These are phyloP conservation scores for Lamprologus tigripictilis DNA, from an alignment of 2,113 vertebrate genomes.

Conservation along the genomic window DNA sequence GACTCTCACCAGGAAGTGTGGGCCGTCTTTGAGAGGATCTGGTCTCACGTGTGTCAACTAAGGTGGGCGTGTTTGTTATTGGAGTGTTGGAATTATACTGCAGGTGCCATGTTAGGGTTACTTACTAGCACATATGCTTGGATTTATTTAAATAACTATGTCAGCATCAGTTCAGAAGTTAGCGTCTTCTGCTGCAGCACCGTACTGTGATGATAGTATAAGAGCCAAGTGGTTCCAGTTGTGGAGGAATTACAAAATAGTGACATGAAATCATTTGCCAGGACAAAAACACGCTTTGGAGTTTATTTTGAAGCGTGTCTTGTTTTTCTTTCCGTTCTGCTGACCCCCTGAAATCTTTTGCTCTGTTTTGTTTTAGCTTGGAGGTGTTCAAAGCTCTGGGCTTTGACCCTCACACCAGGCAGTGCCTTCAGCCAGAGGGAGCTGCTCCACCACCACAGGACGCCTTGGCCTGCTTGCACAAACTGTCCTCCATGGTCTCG, in stretches of 20 bases:
- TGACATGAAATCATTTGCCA: neutral
- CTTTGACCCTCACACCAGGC: slow-evolving; percentile 54
- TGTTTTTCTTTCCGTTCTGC: neutral
- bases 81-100: neutral
- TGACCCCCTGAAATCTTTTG: neutral
- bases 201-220: rapidly evolving
- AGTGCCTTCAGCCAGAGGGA: slow-evolving; percentile 26
- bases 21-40: slow-evolving; percentile 83
- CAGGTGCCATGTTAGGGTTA: neutral
- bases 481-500: slow-evolving; percentile 74
- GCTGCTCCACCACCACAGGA: slow-evolving; percentile 74
- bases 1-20: slow-evolving; percentile 79
- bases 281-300: neutral
- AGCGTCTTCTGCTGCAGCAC: neutral
- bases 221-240: rapidly evolving
- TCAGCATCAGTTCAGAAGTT: neutral
- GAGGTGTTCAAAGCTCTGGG: slow-evolving; percentile 66
- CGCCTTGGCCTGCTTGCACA: slow-evolving; percentile 76
- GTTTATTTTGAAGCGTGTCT: neutral
- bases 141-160: neutral
- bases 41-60: slow-evolving; percentile 75
- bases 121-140: neutral
- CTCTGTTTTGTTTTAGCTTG: slow-evolving; percentile 52
- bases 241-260: neutral
- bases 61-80: slow-evolving; percentile 69